Evolutionary conservation across 2,113 vertebrate species (phyloP).

Genomic region (Chascanopsetta lugubris): DNA sequence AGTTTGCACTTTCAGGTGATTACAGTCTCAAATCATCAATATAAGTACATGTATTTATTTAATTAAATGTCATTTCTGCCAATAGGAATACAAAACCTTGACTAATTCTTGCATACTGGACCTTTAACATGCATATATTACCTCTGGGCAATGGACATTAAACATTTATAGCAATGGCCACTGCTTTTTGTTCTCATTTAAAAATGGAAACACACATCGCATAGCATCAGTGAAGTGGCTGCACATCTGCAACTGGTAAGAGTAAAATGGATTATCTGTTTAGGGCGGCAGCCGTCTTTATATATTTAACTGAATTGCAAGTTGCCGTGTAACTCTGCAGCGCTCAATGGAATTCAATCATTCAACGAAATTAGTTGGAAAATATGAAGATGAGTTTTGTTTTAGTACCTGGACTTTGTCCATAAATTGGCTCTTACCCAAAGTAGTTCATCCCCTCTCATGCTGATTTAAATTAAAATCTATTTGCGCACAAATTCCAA

Average conservation of each 20-base stretch:
- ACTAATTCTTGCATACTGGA: no score
- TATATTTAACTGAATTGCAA: constrained; percentile 54
- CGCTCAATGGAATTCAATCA: constrained; percentile 17
- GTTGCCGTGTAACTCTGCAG: constrained; percentile 35
- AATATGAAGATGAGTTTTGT: constrained; percentile 1
- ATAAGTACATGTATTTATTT: no score
- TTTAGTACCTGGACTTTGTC: not conserved
- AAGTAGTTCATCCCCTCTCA: not conserved
- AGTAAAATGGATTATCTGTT: constrained; percentile 26
- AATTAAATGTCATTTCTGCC: no score
- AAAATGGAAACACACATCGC: not conserved
- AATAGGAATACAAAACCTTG: no score
- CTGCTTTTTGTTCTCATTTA: not conserved
- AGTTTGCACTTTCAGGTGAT: no score
- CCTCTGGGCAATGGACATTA: not conserved
- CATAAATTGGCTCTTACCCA: not conserved
- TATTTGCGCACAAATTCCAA: not conserved
- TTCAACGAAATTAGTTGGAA: constrained; percentile 11
- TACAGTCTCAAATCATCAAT: no score
- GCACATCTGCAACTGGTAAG: constrained; percentile 1
- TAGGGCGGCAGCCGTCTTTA: constrained; percentile 9
- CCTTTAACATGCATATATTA: no score
- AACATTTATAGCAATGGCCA: constrained; percentile 1
- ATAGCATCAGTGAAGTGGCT: not conserved
- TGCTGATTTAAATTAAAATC: not conserved